phyloP scores from a whole-genome alignment of 1,140 invertebrate genomes.

The Zaprionus capensis region DNA sequence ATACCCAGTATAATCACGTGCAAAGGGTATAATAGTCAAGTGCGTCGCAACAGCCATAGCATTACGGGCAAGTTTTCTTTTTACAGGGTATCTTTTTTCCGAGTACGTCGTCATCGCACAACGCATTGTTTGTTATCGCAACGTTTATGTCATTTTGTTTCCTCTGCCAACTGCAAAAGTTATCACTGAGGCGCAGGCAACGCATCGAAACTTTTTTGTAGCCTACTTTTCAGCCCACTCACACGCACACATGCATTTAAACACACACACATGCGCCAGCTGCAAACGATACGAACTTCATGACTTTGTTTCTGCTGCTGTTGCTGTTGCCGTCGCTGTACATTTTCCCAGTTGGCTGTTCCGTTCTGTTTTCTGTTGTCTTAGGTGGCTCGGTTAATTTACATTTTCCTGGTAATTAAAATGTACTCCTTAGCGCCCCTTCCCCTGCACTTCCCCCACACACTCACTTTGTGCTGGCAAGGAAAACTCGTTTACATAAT shows the following conservation, averaged over 20 bases:
- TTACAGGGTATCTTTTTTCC: neutral
- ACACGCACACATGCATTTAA: slow-evolving; percentile 28
- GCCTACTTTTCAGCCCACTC: slow-evolving; percentile 46
- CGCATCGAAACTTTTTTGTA: slow-evolving; percentile 41
- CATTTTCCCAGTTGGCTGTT: slow-evolving; percentile 44
- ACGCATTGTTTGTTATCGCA: slow-evolving; percentile 23
- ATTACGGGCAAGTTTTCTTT: neutral
- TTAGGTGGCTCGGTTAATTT: slow-evolving; percentile 75
- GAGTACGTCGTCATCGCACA: neutral
- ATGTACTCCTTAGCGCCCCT: slow-evolving; percentile 51
- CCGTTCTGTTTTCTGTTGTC: slow-evolving; percentile 59
- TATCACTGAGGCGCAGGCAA: slow-evolving; percentile 67
- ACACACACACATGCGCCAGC: neutral
- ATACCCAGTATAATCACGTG: neutral
- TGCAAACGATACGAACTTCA: slow-evolving; percentile 26
- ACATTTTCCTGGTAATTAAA: slow-evolving; percentile 81
- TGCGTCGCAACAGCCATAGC: no score
- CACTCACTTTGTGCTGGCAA: slow-evolving; percentile 6
- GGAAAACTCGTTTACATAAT: slow-evolving; percentile 75
- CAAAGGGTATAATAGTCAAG: neutral
- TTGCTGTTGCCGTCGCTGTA: slow-evolving; percentile 25
- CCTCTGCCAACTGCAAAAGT: slow-evolving; percentile 48
- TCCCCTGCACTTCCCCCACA: neutral
- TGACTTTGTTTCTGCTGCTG: slow-evolving; percentile 63
- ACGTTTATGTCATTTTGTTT: slow-evolving; percentile 44